A percentile compares a stretch with the other conserved stretches of the same genome.
These are phyloP conservation scores for Pinna nobilis DNA, from an alignment of 1,140 invertebrate species.

Conservation along the genomic window DNA sequence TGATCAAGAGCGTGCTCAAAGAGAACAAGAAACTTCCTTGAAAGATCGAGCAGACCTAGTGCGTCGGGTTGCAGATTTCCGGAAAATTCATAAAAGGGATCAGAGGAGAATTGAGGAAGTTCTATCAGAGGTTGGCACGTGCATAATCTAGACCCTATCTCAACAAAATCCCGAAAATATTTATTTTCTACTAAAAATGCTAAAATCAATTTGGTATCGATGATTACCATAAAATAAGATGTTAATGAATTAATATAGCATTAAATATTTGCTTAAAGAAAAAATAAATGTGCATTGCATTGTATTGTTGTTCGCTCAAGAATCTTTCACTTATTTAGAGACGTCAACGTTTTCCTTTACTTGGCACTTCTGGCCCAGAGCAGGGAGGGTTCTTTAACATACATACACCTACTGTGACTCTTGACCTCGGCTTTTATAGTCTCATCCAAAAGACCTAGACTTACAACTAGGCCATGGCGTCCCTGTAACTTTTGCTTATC, in stretches of 20 bases:
- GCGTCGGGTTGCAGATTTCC: constrained; percentile 51
- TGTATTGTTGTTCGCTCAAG: not conserved
- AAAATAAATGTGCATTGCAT: not conserved
- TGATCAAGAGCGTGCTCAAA: constrained; percentile 45
- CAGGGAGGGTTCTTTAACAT: too few species aligned
- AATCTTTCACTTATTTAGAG: too few species aligned
- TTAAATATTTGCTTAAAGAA: not conserved
- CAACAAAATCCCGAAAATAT: too few species aligned
- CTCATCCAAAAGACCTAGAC: too few species aligned
- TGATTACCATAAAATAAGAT: not conserved
- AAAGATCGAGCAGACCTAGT: constrained; percentile 59
- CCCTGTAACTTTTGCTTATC: too few species aligned
- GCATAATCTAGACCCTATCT: constrained; percentile 23
- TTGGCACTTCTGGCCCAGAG: too few species aligned
- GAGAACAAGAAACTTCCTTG: constrained; percentile 54
- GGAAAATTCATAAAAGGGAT: constrained; percentile 56
- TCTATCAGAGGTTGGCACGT: constrained; percentile 38
- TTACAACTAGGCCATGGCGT: too few species aligned
- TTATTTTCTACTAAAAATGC: not conserved
- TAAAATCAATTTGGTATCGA: not conserved
- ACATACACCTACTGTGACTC: too few species aligned
- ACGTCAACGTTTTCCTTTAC: too few species aligned
- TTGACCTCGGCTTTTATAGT: too few species aligned
- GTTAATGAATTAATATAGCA: not conserved
- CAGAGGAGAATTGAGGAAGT: constrained; percentile 54